Conservation (phyloP, 2,797 vertebrate genomes). For the Pagetopsis macropterus region DNA sequence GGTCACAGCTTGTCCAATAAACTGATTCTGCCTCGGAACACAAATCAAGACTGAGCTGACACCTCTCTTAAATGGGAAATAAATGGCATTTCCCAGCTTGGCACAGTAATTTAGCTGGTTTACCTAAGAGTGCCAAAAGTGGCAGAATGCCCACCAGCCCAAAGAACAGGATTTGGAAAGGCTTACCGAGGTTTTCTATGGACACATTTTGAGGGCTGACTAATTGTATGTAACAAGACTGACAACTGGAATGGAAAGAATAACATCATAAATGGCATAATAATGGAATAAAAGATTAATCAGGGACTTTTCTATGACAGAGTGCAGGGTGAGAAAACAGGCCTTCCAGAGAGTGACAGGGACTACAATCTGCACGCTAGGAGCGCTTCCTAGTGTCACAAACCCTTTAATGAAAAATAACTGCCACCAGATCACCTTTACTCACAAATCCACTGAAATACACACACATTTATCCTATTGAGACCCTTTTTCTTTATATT, state of each 20-base stretch:
- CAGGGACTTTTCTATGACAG: constrained; percentile 19
- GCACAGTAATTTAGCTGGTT: constrained; percentile 49
- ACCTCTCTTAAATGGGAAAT: constrained; percentile 29
- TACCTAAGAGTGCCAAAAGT: constrained; percentile 51
- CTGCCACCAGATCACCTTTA: constrained; percentile 5
- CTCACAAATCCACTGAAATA: constrained; percentile 14
- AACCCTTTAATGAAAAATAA: constrained; percentile 27
- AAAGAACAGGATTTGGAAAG: constrained; percentile 15
- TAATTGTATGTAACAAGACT: constrained; percentile 19
- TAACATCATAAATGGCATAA: constrained; percentile 31
- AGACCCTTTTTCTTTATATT: constrained; percentile 3
- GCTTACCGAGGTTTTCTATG: constrained; percentile 16
- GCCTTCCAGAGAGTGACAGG: constrained; percentile 23
- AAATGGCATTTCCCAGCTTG: constrained; percentile 53
- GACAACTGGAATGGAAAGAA: constrained; percentile 17
- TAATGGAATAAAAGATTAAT: constrained; percentile 31
- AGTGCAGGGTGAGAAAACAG: constrained; percentile 15
- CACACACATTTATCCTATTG: constrained; percentile 13
- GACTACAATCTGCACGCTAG: constrained; percentile 12
- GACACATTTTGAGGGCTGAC: background rate
- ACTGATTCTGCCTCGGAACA: constrained; percentile 12
- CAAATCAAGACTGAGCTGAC: constrained; percentile 21
- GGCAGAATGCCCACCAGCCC: constrained; percentile 22
- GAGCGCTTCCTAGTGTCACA: constrained; percentile 14
- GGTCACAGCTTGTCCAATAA: constrained; percentile 22